Evolutionary conservation across 2,113 vertebrate genomes (phyloP), one percentile per base, ranked within the genome.

Genomic region (Sclerurus mexicanus): DNA sequence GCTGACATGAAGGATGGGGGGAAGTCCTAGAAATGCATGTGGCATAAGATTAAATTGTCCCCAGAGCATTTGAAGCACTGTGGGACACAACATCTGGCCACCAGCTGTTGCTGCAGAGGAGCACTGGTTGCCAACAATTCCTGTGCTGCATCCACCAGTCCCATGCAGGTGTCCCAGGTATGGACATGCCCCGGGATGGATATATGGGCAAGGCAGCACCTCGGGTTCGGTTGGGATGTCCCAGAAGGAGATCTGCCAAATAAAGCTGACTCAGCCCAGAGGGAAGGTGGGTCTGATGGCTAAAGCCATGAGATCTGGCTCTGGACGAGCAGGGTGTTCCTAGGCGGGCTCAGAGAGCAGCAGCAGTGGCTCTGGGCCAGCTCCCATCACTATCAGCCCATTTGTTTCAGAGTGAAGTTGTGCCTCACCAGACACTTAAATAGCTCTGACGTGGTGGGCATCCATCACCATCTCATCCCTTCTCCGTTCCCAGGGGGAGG

Each of bases 31-130:
- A 62, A 83, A 74, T 12, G 28, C 20, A 24, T 33, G 47, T 52
- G 47, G 19, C 60, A 63, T 7, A 44, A 33, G 87, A 69, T 85
- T 62, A 24, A 89, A 28, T 47, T 72, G 87, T 87, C 85, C 66
- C 56, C 56, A 12, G 47, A 60, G 60, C 44, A 63, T 66, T 89
- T 78, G 49, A 33, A 83, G 42, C 35, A 4, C 35, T 5, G 33
- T 52, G 52, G 90, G 78, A 75, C 74, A 35, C 55, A 86, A 92
- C 84, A 89, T 93, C 78, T 94, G 92, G 85, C 58, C 49, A 28
- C 14, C 95, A 93, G 90, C 66, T 94, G 95, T 50, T 89, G 81
- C 49, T 87, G 28, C 47, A 84, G 31, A n/a, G 11, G 24, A 63
- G 8, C 74, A 58, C 6, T 2, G 1, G 37, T 66, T 60, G 46